Percentiles rank a stretch among this genome's conserved stretches.
These are phyloP conservation scores for Morinoia aosen DNA, from an alignment of 2,888 invertebrate genomes.

Conservation along the genomic window DNA sequence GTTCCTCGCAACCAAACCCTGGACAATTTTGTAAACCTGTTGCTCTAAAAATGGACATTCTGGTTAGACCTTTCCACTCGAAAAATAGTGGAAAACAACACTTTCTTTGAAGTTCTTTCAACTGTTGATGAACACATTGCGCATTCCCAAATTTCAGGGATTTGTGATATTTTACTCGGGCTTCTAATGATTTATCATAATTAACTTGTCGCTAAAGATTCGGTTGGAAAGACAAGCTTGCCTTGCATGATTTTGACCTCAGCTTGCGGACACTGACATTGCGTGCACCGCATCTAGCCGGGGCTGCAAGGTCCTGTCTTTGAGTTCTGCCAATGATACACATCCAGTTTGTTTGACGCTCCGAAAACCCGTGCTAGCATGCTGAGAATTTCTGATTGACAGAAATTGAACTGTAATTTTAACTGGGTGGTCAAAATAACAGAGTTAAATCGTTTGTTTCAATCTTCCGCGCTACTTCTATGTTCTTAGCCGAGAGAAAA, in stretches of 20 bases:
- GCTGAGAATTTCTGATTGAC: neutral
- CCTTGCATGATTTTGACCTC: neutral
- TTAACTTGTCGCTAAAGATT: neutral
- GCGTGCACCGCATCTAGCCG: neutral
- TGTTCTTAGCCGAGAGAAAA: neutral
- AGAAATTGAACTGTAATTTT: neutral
- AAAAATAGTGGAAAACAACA: neutral
- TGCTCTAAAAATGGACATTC: neutral
- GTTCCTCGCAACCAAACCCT: no score
- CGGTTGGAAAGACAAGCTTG: neutral
- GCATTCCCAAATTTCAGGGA: no score
- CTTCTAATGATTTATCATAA: neutral
- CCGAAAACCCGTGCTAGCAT: neutral
- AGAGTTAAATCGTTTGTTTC: neutral
- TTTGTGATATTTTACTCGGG: no score
- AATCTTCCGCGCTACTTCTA: neutral
- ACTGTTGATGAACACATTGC: neutral
- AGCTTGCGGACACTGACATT: neutral
- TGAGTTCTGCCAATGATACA: neutral
- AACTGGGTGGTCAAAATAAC: neutral
- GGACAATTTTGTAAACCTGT: neutral
- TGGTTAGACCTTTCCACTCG: neutral
- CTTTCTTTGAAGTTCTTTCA: neutral
- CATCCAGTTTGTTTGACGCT: neutral
- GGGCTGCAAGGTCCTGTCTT: slow-evolving; percentile 12